Conservation (phyloP, 2,113 vertebrate genomes). For the Verasper variegatus region DNA sequence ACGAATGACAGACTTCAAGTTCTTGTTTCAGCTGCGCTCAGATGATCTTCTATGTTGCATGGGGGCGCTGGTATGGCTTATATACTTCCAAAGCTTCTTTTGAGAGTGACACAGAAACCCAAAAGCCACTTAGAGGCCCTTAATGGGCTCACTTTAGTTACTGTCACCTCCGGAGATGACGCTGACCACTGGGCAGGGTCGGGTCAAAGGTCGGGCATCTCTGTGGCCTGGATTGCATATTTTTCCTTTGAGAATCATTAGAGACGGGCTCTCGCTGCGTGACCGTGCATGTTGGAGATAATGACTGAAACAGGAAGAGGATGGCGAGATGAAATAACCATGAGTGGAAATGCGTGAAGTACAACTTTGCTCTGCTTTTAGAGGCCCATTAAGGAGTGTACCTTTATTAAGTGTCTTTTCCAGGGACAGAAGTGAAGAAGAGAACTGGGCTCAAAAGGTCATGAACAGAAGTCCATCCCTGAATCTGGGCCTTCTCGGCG, state of each 20-base stretch:
- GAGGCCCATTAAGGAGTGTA: neutral
- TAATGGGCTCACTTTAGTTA: slow-evolving; percentile 70
- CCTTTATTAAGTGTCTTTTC: neutral
- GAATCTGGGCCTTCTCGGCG: neutral
- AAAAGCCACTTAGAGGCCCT: slow-evolving; percentile 71
- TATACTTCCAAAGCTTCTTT: slow-evolving; percentile 60
- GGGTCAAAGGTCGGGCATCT: slow-evolving; percentile 56
- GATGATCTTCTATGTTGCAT: slow-evolving; percentile 31
- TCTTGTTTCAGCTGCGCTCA: slow-evolving; percentile 15
- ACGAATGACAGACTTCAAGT: slow-evolving; percentile 8
- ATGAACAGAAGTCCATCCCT: neutral
- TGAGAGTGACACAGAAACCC: slow-evolving; percentile 74
- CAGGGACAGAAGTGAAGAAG: neutral
- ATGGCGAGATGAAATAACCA: slow-evolving; percentile 33
- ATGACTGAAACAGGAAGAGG: slow-evolving; percentile 28
- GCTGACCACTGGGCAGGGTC: slow-evolving; percentile 41
- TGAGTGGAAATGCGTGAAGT: slow-evolving; percentile 6
- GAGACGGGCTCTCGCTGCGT: slow-evolving; percentile 44
- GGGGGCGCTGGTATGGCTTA: slow-evolving; percentile 51
- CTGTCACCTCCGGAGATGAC: slow-evolving; percentile 33
- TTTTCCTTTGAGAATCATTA: slow-evolving; percentile 53
- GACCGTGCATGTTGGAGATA: slow-evolving; percentile 69
- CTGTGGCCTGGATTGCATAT: slow-evolving; percentile 22
- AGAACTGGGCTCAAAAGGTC: neutral
- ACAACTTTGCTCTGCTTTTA: slow-evolving; percentile 3